Conservation (phyloP, 2,797 vertebrate species). For the Gallinago stenura region DNA sequence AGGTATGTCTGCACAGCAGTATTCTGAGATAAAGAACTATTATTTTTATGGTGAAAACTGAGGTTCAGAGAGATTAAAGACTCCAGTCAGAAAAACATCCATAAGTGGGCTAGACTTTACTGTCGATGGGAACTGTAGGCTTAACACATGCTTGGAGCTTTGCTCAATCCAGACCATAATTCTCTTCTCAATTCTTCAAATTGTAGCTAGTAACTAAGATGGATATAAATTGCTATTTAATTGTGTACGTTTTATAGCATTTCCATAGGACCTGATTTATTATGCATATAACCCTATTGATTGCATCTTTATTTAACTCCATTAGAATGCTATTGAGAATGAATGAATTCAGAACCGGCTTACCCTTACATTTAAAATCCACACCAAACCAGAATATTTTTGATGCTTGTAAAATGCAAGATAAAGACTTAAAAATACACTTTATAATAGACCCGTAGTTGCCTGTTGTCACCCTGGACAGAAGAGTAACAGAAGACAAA, state of each 20-base stretch:
- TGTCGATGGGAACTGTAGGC: neutral
- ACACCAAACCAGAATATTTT: neutral
- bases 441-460: neutral
- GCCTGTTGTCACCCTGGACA: neutral
- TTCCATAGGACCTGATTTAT: constrained; percentile 42
- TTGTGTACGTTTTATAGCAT: neutral
- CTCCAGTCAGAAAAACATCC: constrained; percentile 12
- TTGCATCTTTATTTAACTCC: constrained; percentile 23
- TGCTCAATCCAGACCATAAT: neutral
- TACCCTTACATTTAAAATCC: constrained; percentile 22
- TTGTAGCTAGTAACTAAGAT: neutral
- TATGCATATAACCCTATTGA: constrained; percentile 22
- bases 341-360: neutral
- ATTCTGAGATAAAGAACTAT: neutral
- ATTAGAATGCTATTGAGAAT: constrained; percentile 9
- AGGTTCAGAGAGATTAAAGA: neutral
- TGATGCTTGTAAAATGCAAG: neutral
- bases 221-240: constrained; percentile 43
- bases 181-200: neutral
- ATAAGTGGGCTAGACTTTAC: neutral
- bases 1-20: neutral
- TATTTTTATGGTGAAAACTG: neutral
- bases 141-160: neutral
- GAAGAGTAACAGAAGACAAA: neutral
- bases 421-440: neutral